Percentiles rank a stretch among this genome's conserved stretches.
Evolutionary conservation across 1,140 invertebrate genomes (phyloP).

Genomic region (Drosophila athabasca): DNA sequence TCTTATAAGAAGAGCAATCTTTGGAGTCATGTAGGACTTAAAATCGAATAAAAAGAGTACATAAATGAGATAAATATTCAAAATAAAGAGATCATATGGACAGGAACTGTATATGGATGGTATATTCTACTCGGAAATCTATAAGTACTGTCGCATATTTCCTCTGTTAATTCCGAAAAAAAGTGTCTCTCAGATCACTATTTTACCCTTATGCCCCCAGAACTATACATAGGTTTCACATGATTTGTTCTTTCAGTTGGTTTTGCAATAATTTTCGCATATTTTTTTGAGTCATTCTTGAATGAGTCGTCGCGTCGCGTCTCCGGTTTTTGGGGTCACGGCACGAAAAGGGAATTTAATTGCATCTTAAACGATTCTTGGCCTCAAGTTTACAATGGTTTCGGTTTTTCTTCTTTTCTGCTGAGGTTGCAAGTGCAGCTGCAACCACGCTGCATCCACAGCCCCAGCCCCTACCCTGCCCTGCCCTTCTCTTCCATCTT

Average conservation of each 20-base stretch:
- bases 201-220: too few species aligned
- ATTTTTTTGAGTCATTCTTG: constrained; percentile 25
- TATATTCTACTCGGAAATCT: too few species aligned
- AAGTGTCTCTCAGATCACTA: too few species aligned
- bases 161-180: too few species aligned
- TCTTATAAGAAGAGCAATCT: too few species aligned
- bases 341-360: constrained; percentile 44
- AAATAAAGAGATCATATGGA: too few species aligned
- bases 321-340: constrained; percentile 33
- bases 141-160: too few species aligned
- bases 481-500: constrained; percentile 20
- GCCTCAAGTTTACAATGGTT: constrained; percentile 26
- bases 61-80: too few species aligned
- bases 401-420: constrained; percentile 10
- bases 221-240: constrained; percentile 3
- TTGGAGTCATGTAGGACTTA: too few species aligned
- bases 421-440: constrained; percentile 28
- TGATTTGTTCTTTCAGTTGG: not conserved
- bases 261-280: constrained; percentile 56
- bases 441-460: not conserved
- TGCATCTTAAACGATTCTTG: constrained; percentile 60
- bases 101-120: too few species aligned
- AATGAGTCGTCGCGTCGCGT: constrained; percentile 31
- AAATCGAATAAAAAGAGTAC: too few species aligned
- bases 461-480: too few species aligned